Percentiles rank a stretch among this genome's conserved stretches.
phyloP scores from a whole-genome alignment of 1,140 invertebrate species.

The Onthophagus taurus region DNA sequence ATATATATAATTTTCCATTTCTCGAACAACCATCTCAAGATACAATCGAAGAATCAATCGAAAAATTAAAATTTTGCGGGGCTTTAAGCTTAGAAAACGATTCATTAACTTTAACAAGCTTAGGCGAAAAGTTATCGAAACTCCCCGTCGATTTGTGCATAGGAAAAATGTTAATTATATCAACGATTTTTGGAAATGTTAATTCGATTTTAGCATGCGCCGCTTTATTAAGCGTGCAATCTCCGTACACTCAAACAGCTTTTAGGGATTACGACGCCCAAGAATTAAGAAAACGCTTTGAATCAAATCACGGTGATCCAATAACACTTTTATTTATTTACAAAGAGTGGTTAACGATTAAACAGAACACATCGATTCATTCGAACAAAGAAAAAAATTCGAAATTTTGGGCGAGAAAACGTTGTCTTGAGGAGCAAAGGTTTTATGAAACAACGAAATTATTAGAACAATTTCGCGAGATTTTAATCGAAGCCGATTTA shows the following conservation, averaged over 20 bases:
- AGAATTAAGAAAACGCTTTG: constrained; percentile 67
- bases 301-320: constrained; percentile 92
- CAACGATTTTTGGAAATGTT: constrained; percentile 80
- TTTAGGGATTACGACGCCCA: constrained; percentile 68
- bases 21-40: constrained; percentile 79
- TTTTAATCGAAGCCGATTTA: constrained; percentile 68
- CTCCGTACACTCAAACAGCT: constrained; percentile 84
- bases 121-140: constrained; percentile 79
- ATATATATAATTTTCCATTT: constrained; percentile 90
- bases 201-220: constrained; percentile 88
- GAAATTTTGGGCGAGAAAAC: constrained; percentile 74
- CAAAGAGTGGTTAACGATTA: constrained; percentile 80
- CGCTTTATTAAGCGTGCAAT: constrained; percentile 87
- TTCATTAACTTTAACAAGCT: constrained; percentile 62
- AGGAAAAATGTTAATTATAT: constrained; percentile 94
- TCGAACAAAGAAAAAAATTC: constrained; percentile 37
- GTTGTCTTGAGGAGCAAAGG: constrained; percentile 90
- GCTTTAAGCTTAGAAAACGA: constrained; percentile 72
- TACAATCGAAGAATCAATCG: constrained; percentile 78
- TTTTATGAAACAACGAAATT: constrained; percentile 79
- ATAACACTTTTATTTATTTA: constrained; percentile 85
- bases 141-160: constrained; percentile 91
- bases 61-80: constrained; percentile 80
- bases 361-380: constrained; percentile 40
- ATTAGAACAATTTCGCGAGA: constrained; percentile 76